These are phyloP conservation scores for Heliconius hermathena DNA, from an alignment of 1,140 invertebrate genomes.

Conservation along the genomic window DNA sequence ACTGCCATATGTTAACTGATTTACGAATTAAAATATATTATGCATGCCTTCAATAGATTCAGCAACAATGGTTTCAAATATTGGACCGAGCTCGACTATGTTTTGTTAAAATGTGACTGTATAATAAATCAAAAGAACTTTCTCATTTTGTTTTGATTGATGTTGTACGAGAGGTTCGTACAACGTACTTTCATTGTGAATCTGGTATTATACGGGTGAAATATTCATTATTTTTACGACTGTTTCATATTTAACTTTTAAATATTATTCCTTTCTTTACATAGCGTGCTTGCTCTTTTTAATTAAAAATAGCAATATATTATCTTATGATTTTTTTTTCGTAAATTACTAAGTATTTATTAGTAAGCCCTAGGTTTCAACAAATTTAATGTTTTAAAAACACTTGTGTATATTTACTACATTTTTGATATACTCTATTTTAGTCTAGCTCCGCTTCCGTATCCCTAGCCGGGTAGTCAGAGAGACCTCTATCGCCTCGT, in stretches of 20 bases:
- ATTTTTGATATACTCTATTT: background rate
- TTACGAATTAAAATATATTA: background rate
- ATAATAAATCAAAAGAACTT: constrained; percentile 7
- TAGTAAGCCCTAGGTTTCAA: background rate
- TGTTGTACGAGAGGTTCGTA: constrained; percentile 4
- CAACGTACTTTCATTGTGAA: background rate
- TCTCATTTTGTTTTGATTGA: constrained; percentile 6
- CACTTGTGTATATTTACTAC: no score
- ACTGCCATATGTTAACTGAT: background rate
- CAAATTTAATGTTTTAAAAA: background rate
- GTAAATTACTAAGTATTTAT: background rate
- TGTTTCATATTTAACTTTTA: constrained; percentile 3
- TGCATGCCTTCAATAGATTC: background rate
- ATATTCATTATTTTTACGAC: background rate
- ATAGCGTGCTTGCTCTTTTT: background rate
- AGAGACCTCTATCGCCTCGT: no score
- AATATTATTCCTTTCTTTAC: background rate
- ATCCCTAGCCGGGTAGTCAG: no score
- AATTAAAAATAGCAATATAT: background rate
- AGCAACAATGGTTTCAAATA: background rate
- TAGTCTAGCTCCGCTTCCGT: background rate
- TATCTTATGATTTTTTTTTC: background rate
- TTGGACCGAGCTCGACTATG: background rate
- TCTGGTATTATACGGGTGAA: background rate
- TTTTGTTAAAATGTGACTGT: constrained; percentile 10